Conservation (phyloP, 2,888 invertebrate species). For the Branchellion lobata region DNA sequence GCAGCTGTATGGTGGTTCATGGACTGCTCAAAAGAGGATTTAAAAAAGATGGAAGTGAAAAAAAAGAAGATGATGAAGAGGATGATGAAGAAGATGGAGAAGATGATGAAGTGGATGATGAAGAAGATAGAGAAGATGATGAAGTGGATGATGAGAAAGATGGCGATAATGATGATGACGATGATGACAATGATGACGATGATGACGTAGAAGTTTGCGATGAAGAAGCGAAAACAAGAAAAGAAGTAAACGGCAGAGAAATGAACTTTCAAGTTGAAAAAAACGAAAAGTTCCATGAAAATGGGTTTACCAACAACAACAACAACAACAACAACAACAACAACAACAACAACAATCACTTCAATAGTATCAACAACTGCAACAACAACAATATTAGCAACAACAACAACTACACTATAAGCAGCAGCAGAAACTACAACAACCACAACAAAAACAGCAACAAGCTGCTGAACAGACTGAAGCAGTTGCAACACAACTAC, state of each 20-base stretch:
- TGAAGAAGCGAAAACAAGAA: neutral
- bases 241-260: neutral
- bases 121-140: constrained; percentile 6
- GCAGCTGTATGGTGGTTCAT: too few species aligned
- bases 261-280: neutral
- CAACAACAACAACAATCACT: neutral
- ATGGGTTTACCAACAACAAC: too few species aligned
- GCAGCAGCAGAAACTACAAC: neutral
- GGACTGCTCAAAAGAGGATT: neutral
- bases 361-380: neutral
- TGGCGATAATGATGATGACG: constrained; percentile 5
- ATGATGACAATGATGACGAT: constrained; percentile 3
- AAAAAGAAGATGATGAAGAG: neutral
- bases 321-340: neutral
- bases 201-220: neutral
- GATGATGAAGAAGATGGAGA: constrained; percentile 8
- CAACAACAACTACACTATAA: neutral
- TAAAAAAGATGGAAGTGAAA: neutral
- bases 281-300: neutral
- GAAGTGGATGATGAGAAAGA: neutral
- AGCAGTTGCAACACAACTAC: neutral
- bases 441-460: neutral
- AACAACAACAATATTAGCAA: neutral
- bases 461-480: neutral
- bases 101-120: neutral